phyloP scores from a whole-genome alignment of 2,797 vertebrate genomes.

The Darevskia nairensis region DNA sequence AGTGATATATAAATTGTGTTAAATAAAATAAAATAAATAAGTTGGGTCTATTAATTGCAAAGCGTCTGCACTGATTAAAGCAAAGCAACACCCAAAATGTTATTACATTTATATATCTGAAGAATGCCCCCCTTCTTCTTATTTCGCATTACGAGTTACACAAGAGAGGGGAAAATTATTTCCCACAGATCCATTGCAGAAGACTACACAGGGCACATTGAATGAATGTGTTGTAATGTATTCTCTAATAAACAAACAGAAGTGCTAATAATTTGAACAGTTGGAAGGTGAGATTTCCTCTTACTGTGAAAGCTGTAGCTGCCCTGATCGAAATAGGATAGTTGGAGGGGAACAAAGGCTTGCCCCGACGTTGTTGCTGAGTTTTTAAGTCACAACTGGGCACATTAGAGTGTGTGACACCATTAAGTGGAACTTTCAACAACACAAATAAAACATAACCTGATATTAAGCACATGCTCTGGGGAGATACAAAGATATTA shows the following conservation, averaged over 20 bases:
- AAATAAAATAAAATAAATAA: too few relatives aligned
- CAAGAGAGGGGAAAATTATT: neutral
- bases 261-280: neutral
- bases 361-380: neutral
- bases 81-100: too few relatives aligned
- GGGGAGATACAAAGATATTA: constrained; percentile 7
- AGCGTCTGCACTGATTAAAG: too few relatives aligned
- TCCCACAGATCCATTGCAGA: neutral
- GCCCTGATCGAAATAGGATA: neutral
- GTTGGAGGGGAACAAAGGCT: neutral
- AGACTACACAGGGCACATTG: neutral
- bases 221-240: neutral
- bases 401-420: neutral
- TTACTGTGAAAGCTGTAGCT: neutral
- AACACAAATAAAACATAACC: constrained; percentile 1
- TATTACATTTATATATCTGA: neutral
- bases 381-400: neutral
- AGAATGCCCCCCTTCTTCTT: neutral
- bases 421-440: constrained; percentile 9
- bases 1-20: too few relatives aligned
- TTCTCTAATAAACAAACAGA: neutral
- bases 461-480: neutral
- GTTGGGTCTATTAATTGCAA: too few relatives aligned
- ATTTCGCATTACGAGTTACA: neutral
- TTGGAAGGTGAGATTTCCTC: neutral